Evolutionary conservation across 2,888 invertebrate genomes (phyloP), one percentile per base, ranked within the genome.

Genomic region (Drosophila prostipennis): DNA sequence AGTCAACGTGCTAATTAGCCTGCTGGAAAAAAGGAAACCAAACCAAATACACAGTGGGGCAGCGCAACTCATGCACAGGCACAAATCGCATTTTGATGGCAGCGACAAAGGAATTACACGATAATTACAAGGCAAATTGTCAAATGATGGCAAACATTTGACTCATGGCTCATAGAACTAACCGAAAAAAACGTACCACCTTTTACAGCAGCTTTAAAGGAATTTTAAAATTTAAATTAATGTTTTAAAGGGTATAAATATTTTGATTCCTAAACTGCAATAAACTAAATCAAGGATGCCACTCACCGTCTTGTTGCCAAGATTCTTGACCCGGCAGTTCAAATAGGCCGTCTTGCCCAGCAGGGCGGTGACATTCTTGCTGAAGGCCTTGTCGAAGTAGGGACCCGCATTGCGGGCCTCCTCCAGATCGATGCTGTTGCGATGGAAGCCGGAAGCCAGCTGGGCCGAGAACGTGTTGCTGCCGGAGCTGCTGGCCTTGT

Each of bases 281-380:
- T 7, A 7, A 39, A 8, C 26, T 26, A 46, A 11, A 32, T 34
- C 26, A n/a, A 8, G 10, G n/a, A 11, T 6, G 5, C 53, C n/a
- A 94, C 96, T 95, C 90, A 97, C 97, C 93, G 97, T 97, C 93
- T 96, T 96, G 93, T 98, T 97, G 78, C 96, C 96, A 91, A 97
- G 93, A 93, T 97, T 97, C 93, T 97, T 97, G 76, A 97, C 97
- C 72, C 96, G 94, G 92, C 98, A 98, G 91, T 96, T 97, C 80
- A 98, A 93, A 90, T 97, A 97, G 52, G 97, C 97, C 39, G 97
- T 97, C 92, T 97, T 97, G 78, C 97, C 97, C 63, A 97, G 93
- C 51, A 97, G 93, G 0, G 97, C 97, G 32, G 97, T 97, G 74
- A 94, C 93, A 91, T 95, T 95, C 91, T 95, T 95, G 49, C 96